Evolutionary conservation across 2,113 vertebrate genomes (phyloP).

Genomic region (Onychostoma macrolepis): DNA sequence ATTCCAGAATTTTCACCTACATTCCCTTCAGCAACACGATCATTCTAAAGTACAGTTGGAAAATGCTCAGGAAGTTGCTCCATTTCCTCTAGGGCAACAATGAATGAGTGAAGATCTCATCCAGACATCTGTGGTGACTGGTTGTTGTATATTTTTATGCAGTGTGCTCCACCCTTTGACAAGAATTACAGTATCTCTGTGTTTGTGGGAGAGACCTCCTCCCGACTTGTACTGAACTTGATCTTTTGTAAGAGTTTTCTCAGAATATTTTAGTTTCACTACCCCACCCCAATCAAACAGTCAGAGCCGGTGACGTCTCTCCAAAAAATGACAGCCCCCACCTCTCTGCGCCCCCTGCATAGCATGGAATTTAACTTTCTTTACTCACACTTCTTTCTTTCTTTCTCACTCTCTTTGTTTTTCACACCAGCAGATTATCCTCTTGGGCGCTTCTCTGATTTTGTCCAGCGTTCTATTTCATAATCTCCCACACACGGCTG

Average conservation of each 20-base stretch:
- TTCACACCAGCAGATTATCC: conserved; percentile 33
- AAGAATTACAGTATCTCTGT: background rate
- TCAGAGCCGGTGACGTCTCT: conserved; percentile 22
- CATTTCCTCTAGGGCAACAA: conserved; percentile 20
- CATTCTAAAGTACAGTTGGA: background rate
- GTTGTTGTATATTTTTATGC: conserved; percentile 4
- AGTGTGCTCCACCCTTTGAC: conserved; percentile 32
- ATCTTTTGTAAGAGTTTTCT: conserved; percentile 68
- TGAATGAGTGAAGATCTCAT: conserved; percentile 8
- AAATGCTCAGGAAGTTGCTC: conserved; percentile 32
- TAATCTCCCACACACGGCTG: conserved; percentile 52
- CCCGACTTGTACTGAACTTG: conserved; percentile 23
- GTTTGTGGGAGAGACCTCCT: conserved; percentile 16
- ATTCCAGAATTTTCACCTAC: background rate
- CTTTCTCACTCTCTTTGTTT: conserved; percentile 3
- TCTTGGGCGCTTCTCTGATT: conserved; percentile 47
- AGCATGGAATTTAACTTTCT: conserved; percentile 70
- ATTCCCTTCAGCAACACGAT: background rate
- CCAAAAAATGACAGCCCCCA: conserved; percentile 63
- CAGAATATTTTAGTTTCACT: conserved; percentile 65
- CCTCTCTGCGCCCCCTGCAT: conserved; percentile 59
- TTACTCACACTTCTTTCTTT: conserved; percentile 14
- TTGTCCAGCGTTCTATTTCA: conserved; percentile 52
- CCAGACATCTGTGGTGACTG: conserved; percentile 8
- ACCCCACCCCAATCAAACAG: conserved; percentile 64